Conservation (phyloP, 1,140 invertebrate species). For the Eufriesea mexicana region DNA sequence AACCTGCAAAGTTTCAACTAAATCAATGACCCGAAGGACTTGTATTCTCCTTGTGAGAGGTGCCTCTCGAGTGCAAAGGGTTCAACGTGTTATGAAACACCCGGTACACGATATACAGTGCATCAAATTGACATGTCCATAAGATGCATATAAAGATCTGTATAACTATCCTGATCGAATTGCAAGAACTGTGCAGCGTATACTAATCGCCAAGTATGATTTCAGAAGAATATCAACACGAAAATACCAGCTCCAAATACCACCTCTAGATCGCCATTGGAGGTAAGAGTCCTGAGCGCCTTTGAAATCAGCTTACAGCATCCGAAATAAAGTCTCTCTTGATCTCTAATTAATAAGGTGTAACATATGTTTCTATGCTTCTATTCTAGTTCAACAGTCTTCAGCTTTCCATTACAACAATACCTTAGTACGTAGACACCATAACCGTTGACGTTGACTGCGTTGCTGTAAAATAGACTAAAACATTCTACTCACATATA, state of each 20-base stretch:
- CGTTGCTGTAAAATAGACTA: neutral
- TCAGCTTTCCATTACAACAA: conserved; percentile 21
- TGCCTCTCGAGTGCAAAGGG: too few species aligned
- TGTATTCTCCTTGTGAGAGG: too few species aligned
- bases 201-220: conserved; percentile 50
- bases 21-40: too few species aligned
- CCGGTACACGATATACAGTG: too few species aligned
- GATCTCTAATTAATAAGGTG: conserved; percentile 18
- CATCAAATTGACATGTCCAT: too few species aligned
- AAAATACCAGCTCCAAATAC: conserved; percentile 64
- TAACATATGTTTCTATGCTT: conserved; percentile 39
- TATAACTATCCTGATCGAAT: neutral
- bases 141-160: too few species aligned
- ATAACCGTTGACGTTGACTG: conserved; percentile 19
- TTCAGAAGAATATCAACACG: conserved; percentile 72
- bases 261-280: conserved; percentile 56
- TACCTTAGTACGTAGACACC: conserved; percentile 14
- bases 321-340: conserved; percentile 6
- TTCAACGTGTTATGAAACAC: too few species aligned
- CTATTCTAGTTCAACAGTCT: conserved; percentile 33
- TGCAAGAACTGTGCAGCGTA: neutral
- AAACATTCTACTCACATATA: neutral
- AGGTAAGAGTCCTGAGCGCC: conserved; percentile 25
- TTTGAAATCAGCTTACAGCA: conserved; percentile 26
- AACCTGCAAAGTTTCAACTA: too few species aligned